Conservation (phyloP, 2,888 invertebrate species). For the Leptinotarsa tumamoca region DNA sequence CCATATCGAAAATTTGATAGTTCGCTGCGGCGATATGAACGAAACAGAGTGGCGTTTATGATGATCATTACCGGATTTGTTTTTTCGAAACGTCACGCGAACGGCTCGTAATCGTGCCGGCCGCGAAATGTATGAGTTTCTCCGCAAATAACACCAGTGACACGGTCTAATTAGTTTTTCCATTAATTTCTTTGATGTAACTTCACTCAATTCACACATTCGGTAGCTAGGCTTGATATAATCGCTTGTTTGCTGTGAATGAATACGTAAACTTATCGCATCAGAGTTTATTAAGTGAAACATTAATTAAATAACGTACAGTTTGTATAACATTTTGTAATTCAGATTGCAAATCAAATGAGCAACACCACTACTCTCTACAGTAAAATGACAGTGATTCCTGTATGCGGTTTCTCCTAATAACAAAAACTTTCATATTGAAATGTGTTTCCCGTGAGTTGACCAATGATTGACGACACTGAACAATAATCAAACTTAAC, state of each 20-base stretch:
- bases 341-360: too few relatives aligned
- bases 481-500: too few relatives aligned
- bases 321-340: too few relatives aligned
- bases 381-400: too few relatives aligned
- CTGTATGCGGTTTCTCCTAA: too few relatives aligned
- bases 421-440: too few relatives aligned
- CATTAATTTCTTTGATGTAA: conserved; percentile 13
- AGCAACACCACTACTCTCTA: too few relatives aligned
- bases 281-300: neutral
- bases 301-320: too few relatives aligned
- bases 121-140: conserved; percentile 30
- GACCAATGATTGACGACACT: too few relatives aligned
- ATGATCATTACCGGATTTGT: conserved; percentile 39
- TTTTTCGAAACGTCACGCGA: conserved; percentile 41
- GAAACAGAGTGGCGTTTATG: conserved; percentile 30
- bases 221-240: neutral
- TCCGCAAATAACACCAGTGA: conserved; percentile 12
- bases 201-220: conserved; percentile 15
- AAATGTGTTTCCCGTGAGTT: too few relatives aligned
- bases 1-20: conserved; percentile 16
- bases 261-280: neutral
- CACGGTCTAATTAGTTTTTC: conserved; percentile 24
- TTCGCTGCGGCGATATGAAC: neutral
- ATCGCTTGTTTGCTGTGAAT: neutral
- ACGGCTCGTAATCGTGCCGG: conserved; percentile 40